A percentile compares a stretch with the other conserved stretches of the same genome.
Evolutionary conservation across 2,888 invertebrate species (phyloP).

Genomic region (Himalopsyche tibetana): DNA sequence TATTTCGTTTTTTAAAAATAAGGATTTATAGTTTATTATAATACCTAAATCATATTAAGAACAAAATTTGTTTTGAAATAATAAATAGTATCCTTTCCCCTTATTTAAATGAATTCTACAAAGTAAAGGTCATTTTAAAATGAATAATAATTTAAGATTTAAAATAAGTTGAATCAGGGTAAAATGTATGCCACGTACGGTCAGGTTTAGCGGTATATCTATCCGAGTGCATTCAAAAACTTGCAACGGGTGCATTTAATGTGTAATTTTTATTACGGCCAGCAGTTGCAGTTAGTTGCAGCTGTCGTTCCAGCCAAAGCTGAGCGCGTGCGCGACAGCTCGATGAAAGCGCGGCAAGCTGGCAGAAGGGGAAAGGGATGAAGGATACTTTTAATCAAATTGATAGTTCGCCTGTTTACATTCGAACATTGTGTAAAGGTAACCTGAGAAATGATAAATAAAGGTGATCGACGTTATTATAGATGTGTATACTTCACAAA

Average conservation of each 20-base stretch:
- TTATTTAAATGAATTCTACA: too few species aligned
- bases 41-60: too few species aligned
- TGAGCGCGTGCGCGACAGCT: constrained; percentile 45
- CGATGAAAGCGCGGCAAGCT: constrained; percentile 24
- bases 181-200: constrained; percentile 5
- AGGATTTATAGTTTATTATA: too few species aligned
- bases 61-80: too few species aligned
- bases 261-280: constrained; percentile 56
- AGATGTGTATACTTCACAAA: too few species aligned
- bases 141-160: not conserved
- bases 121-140: too few species aligned
- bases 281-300: constrained; percentile 54
- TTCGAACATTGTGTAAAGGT: constrained; percentile 48
- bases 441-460: constrained; percentile 43
- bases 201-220: not conserved
- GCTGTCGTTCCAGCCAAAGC: constrained; percentile 38
- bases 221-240: not conserved
- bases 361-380: not conserved
- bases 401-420: constrained; percentile 46
- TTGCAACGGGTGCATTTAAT: constrained; percentile 56
- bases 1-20: too few species aligned
- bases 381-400: constrained; percentile 52
- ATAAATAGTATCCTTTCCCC: too few species aligned
- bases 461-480: constrained; percentile 1
- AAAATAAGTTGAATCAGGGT: not conserved